phyloP scores from a whole-genome alignment of 2,113 vertebrate genomes.

The Saccopteryx bilineata region DNA sequence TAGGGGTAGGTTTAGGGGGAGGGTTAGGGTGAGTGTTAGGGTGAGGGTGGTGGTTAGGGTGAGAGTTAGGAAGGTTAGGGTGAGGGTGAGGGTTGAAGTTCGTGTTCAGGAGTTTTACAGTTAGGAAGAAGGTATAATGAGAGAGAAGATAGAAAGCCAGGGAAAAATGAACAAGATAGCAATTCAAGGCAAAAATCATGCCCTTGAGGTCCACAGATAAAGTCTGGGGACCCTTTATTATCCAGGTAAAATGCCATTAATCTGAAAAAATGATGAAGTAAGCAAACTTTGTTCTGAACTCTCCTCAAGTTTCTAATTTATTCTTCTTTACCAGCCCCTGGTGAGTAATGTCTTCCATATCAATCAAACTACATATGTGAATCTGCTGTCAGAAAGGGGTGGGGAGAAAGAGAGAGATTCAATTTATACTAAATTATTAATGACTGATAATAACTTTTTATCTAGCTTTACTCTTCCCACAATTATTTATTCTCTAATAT shows the following conservation, averaged over 20 bases:
- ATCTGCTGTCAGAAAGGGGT: not conserved
- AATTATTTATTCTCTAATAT: slow-evolving; percentile 11
- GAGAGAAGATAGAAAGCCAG: slow-evolving; percentile 10
- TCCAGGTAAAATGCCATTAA: not conserved
- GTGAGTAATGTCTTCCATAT: not conserved
- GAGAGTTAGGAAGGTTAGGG: too few relatives aligned
- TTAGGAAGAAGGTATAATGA: slow-evolving; percentile 56
- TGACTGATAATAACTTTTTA: not conserved
- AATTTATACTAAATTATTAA: slow-evolving; percentile 33
- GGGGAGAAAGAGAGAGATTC: not conserved
- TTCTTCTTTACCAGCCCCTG: not conserved
- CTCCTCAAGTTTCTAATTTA: not conserved
- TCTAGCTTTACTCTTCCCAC: not conserved
- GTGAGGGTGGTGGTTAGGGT: too few relatives aligned
- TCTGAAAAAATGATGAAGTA: not conserved
- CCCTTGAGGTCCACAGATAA: not conserved
- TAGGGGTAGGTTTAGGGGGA: too few relatives aligned
- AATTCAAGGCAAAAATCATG: not conserved
- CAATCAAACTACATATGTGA: not conserved
- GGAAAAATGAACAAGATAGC: not conserved
- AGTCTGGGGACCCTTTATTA: not conserved
- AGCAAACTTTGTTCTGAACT: not conserved
- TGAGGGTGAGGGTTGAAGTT: too few relatives aligned
- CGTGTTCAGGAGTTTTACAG: slow-evolving; percentile 67
- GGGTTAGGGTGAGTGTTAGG: too few relatives aligned